Evolutionary conservation across 1,140 invertebrate species (phyloP), one percentile per base, ranked within the genome.

Genomic region (Drosophila kohkoa): DNA sequence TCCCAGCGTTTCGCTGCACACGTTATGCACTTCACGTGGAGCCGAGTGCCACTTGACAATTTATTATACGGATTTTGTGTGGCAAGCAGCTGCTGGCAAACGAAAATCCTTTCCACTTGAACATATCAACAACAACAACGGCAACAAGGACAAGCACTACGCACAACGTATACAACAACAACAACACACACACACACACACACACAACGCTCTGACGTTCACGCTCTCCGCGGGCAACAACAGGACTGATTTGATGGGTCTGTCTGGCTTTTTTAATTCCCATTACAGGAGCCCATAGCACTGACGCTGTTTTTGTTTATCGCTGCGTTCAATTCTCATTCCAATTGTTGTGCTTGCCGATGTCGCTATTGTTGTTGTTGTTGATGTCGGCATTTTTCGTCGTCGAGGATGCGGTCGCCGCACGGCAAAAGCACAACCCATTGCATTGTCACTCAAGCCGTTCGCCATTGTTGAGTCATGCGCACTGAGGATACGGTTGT

Each of bases 381-480:
- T 71, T 89, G 75, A 73, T 89, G 83, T 88, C 85, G 85, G 85
- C 86, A 75, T 82, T 71, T 82, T 67, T 83, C 85, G 69, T 80
- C 59, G 63, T 46, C 43, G 35, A 82, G 83, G 65, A 77, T 80
- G 70, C 69, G 51, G 45, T 54, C 15, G 71, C 49, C 51, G 49
- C 52, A 67, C 67, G 57, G 66, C 45, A 64, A 51, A 54, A 38
- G 35, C 35, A 45, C 51, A 55, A 15, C 45, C 35, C 45, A 66
- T 25, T 72, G 68, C 69, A 76, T 10, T 75, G 66, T 28, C 48
- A 38, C 32, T 13, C 11, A 30, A 41, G 5, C 52, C 35, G 10
- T 63, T 67, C 41, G 43, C 46, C 49, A 67, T 87, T 87, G 77
- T 71, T 52, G 83, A 76, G 74, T 43, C 83, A 67, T 88, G 83